Evolutionary conservation across 2,888 invertebrate genomes (phyloP).

Genomic region (Ormyrus nitidulus): DNA sequence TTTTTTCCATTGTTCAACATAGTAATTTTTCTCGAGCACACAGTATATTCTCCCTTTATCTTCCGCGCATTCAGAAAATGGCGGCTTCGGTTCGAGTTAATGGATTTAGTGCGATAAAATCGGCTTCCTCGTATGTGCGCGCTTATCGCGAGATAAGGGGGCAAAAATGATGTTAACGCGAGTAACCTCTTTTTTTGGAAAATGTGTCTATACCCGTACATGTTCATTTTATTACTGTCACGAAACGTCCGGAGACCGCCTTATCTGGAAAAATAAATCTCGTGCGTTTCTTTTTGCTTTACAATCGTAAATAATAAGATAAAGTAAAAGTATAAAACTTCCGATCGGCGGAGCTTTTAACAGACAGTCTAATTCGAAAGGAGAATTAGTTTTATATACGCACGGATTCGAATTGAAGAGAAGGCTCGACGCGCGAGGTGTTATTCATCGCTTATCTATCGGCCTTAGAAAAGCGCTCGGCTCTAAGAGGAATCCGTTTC

Average conservation of each 20-base stretch:
- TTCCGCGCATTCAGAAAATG: conserved; percentile 32
- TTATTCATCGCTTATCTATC: conserved; percentile 20
- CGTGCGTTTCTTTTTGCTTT: conserved; percentile 10
- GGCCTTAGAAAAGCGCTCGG: neutral
- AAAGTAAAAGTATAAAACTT: neutral
- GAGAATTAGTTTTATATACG: too few species aligned
- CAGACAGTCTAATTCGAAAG: too few species aligned
- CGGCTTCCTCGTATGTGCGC: neutral
- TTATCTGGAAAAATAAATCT: neutral
- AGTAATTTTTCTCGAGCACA: neutral
- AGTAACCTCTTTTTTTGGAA: neutral
- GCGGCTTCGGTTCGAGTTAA: conserved; percentile 21
- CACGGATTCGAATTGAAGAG: too few species aligned
- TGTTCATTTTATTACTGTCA: neutral
- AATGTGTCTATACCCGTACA: neutral
- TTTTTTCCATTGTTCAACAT: conserved; percentile 3
- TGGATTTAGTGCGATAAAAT: conserved; percentile 37
- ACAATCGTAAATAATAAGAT: conserved; percentile 24
- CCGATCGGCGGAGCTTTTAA: too few species aligned
- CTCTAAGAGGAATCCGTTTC: conserved; percentile 37
- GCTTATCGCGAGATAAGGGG: conserved; percentile 38
- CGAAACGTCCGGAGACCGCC: neutral
- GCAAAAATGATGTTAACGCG: conserved; percentile 21
- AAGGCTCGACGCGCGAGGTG: neutral
- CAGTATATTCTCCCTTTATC: conserved; percentile 34